A percentile compares a stretch with the other conserved stretches of the same genome.
Evolutionary conservation across 2,797 vertebrate species (phyloP).

Genomic region (Mus caroli): DNA sequence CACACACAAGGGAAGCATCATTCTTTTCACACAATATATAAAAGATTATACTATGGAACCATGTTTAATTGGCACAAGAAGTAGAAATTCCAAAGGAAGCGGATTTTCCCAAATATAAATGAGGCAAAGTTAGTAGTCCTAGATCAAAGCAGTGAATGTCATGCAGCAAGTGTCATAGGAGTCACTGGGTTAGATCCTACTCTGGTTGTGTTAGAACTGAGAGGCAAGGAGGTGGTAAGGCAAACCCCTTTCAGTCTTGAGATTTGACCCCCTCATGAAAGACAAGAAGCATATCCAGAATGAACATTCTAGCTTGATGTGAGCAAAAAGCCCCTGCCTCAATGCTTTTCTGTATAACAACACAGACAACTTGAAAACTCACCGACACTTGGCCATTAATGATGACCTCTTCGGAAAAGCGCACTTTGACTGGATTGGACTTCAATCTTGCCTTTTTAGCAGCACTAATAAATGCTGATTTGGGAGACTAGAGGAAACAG

Average conservation of each 20-base stretch:
- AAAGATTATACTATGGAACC: background rate
- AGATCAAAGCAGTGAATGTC: background rate
- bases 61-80: conserved; percentile 4
- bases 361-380: conserved; percentile 87
- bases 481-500: conserved; percentile 94
- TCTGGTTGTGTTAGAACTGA: background rate
- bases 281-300: background rate
- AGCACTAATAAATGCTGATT: conserved; percentile 99
- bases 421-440: conserved; percentile 99
- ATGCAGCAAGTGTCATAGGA: background rate
- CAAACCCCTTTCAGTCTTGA: background rate
- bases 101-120: background rate
- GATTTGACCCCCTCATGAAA: background rate
- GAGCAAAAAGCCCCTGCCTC: background rate
- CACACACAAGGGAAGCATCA: background rate
- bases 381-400: conserved; percentile 99
- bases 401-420: conserved; percentile 99
- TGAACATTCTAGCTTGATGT: background rate
- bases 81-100: conserved; percentile 44
- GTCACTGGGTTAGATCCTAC: background rate
- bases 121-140: background rate
- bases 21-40: conserved; percentile 8
- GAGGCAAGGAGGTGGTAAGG: background rate
- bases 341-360: background rate
- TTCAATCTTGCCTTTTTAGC: conserved; percentile 99